Conservation (phyloP, 2,888 invertebrate genomes). For the Hoplodrina blanda region DNA sequence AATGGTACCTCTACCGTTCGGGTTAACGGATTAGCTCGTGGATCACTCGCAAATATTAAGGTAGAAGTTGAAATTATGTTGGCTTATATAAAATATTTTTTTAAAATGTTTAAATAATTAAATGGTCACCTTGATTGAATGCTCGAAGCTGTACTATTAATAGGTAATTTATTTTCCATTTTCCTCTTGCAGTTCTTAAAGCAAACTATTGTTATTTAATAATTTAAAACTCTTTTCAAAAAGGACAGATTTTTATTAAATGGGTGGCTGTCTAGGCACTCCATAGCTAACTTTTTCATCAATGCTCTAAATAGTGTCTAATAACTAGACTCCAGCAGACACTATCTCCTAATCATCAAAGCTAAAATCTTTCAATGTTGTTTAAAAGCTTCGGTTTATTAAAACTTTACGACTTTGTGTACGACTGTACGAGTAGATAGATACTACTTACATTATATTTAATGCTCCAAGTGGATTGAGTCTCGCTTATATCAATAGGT, state of each 20-base stretch:
- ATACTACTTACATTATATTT: constrained; percentile 54
- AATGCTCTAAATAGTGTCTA: background rate
- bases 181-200: background rate
- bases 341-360: background rate
- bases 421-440: background rate
- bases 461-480: constrained; percentile 36
- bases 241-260: background rate
- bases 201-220: background rate
- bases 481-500: constrained; percentile 55
- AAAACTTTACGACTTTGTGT: background rate
- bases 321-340: background rate
- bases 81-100: background rate
- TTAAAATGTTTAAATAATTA: background rate
- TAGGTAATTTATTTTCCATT: background rate
- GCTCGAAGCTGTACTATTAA: background rate
- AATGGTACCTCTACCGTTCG: too few relatives aligned
- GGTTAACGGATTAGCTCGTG: background rate
- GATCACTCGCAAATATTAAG: constrained; percentile 6
- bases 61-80: background rate
- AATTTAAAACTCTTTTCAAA: background rate
- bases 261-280: background rate
- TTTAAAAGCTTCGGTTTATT: constrained; percentile 2
- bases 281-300: too few relatives aligned
- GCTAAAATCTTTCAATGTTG: background rate
- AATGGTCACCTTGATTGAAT: constrained; percentile 19